Conservation (phyloP, 1,140 invertebrate genomes). For the Tribolium castaneum region DNA sequence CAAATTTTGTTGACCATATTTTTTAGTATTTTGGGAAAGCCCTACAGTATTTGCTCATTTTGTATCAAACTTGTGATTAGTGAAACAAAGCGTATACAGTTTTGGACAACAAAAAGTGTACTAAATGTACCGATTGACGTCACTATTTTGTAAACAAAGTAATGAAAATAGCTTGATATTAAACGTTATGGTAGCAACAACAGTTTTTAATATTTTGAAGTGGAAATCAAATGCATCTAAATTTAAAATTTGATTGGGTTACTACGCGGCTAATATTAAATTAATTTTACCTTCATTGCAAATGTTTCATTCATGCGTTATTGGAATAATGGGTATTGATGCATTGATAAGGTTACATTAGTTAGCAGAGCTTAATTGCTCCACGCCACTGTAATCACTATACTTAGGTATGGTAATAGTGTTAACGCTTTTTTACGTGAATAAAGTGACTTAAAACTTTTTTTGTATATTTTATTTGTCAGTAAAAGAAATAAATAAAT, state of each 20-base stretch:
- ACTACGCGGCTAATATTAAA: not conserved
- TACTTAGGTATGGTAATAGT: not conserved
- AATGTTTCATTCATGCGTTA: not conserved
- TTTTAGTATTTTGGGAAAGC: slow-evolving; percentile 14
- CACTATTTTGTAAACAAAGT: no score
- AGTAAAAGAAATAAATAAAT: no score
- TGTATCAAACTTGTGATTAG: not conserved
- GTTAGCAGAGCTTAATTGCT: not conserved
- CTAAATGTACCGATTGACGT: no score
- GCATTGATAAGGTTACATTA: not conserved
- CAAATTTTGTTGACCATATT: not conserved
- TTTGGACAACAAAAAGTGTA: no score
- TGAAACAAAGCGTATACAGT: not conserved
- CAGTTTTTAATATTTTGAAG: no score
- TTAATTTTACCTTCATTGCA: not conserved
- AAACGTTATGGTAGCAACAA: no score
- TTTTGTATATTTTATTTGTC: no score
- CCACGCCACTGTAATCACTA: not conserved
- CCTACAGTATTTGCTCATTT: not conserved
- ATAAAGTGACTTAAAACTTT: no score
- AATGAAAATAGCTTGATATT: no score
- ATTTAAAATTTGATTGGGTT: no score
- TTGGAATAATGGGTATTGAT: not conserved
- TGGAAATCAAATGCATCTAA: no score
- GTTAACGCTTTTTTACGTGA: no score